A percentile compares a stretch with the other conserved stretches of the same genome.
phyloP scores from a whole-genome alignment of 2,113 vertebrate genomes.

The Todiramphus saurophagus region DNA sequence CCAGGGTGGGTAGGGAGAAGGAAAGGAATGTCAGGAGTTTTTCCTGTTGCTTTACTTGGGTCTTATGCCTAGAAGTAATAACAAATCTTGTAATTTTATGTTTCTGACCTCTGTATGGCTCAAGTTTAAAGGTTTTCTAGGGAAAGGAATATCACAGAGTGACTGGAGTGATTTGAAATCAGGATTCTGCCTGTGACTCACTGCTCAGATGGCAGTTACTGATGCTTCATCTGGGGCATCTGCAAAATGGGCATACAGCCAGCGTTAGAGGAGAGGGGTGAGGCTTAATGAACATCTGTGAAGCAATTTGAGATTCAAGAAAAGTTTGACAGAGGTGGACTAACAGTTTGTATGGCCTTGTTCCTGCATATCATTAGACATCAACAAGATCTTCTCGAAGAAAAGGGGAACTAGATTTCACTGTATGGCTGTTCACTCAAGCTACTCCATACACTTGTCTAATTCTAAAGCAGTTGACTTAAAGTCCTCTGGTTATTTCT shows the following conservation, averaged over 20 bases:
- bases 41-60: neutral
- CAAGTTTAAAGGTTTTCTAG: neutral
- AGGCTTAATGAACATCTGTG: neutral
- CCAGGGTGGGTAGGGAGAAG: neutral
- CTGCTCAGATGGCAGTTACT: neutral
- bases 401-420: neutral
- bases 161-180: neutral
- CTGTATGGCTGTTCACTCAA: neutral
- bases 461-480: neutral
- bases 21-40: neutral
- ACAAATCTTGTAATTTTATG: neutral
- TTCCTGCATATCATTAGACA: neutral
- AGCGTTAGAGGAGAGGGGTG: neutral
- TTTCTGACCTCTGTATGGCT: neutral
- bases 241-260: neutral
- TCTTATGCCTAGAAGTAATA: neutral
- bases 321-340: neutral
- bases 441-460: neutral
- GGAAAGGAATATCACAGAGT: neutral
- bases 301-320: neutral
- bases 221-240: neutral
- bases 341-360: neutral
- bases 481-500: neutral
- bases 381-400: neutral
- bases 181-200: neutral